Base-by-base conservation (phyloP, 2,113 vertebrate genomes). In the Dicentrarchus labrax region DNA sequence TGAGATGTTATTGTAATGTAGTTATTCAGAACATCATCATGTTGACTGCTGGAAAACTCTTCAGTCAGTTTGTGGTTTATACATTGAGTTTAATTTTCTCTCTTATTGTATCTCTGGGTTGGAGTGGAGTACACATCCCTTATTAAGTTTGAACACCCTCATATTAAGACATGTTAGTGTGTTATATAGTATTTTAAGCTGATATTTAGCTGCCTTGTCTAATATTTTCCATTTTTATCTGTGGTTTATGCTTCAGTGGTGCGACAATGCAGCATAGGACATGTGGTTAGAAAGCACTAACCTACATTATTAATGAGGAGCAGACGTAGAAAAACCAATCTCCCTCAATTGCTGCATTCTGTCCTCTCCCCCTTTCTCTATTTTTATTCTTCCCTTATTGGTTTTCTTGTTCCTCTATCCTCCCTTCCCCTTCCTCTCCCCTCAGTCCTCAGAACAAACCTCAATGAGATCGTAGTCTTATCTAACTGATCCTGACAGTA, bases 231-330 rank as follows among this genome's bases (percentile, higher is more conserved):
- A 6, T 51, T 43, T 57, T 12, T 8, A 61, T 78, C 13, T 21
- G 19, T 15, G 43, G 53, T 4, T 75, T 60, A 4, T 22, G 38
- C 45, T 45, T 30, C 6, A 15, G n/a, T 51, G 61, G 7, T 74
- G 72, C 67, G 75, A 72, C 68, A 78, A 10, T 61, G 56, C 80
- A 69, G 48, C 74, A 6, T 13, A 74, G 70, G 84, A 67, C 74
- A 81, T 70, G 38, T 36, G 54, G 39, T 45, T 22, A 39, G 39
- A 45, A 74, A 83, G 82, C 72, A 82, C 74, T 76, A 13, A 67
- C 16, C 72, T 92, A 0, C 72, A 89, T 93, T 88, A 88, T 91
- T 90, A 21, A 92, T 72, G 60, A 89, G 70, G 21, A 36, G 67
- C 45, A 56, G 78, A 38, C 8, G 47, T 15, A 50, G 61, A 80